A percentile compares a stretch with the other conserved stretches of the same genome.
phyloP scores from a whole-genome alignment of 2,888 invertebrate species.

The Clanis bilineata region DNA sequence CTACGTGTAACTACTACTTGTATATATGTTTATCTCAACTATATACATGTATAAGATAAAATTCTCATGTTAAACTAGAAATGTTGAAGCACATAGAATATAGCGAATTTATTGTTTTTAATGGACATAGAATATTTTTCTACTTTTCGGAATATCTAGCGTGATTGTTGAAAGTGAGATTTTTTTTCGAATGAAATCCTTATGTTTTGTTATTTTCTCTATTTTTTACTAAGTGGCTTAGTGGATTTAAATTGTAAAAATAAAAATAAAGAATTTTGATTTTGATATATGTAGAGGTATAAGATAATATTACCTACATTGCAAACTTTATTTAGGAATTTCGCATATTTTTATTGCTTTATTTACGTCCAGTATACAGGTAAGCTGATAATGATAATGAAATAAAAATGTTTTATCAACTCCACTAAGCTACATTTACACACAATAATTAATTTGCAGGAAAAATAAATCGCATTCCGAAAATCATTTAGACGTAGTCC shows the following conservation, averaged over 20 bases:
- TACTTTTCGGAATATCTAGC: background rate
- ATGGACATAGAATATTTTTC: slow-evolving; percentile 8
- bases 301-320: too few species aligned
- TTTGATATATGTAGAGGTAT: too few species aligned
- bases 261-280: too few species aligned
- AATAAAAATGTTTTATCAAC: too few species aligned
- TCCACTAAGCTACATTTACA: background rate
- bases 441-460: background rate
- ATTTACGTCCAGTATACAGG: too few species aligned
- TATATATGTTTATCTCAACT: slow-evolving; percentile 8
- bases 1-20: slow-evolving; percentile 1
- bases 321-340: too few species aligned
- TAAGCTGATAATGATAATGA: too few species aligned
- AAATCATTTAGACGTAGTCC: slow-evolving; percentile 7
- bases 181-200: too few species aligned
- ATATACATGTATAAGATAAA: slow-evolving; percentile 4
- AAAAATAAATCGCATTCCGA: background rate
- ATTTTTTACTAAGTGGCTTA: background rate
- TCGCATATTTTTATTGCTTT: too few species aligned
- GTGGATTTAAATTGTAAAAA: background rate
- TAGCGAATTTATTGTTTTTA: slow-evolving; percentile 12
- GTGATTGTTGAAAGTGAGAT: background rate
- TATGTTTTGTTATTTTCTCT: background rate
- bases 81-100: slow-evolving; percentile 4
- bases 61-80: slow-evolving; percentile 4